Evolutionary conservation across 2,797 vertebrate species (phyloP).

Genomic region (Pelobates cultripes): DNA sequence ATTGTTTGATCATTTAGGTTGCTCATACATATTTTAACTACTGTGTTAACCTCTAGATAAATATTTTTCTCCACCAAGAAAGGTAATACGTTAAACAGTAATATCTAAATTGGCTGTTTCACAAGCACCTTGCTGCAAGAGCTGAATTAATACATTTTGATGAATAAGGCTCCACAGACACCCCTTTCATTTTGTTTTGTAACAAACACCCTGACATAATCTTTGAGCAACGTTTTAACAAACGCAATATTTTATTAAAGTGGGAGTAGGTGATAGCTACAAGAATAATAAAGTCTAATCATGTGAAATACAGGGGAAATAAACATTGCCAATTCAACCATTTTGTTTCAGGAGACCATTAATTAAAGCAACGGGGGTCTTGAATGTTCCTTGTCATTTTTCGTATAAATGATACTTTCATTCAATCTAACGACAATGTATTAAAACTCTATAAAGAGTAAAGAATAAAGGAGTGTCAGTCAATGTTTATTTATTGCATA

Average conservation of each 20-base stretch:
- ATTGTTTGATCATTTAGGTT: no score
- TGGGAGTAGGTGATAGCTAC: constrained; percentile 22
- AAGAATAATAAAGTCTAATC: constrained; percentile 43
- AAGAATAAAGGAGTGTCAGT: not conserved
- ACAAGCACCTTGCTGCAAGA: not conserved
- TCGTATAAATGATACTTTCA: constrained; percentile 11
- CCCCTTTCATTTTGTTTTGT: constrained; percentile 16
- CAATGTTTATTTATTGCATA: constrained; percentile 23
- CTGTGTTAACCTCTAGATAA: no score
- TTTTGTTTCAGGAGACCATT: constrained; percentile 5
- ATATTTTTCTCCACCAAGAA: not conserved
- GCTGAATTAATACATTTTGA: constrained; percentile 45
- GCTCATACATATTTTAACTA: no score
- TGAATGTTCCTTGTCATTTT: constrained; percentile 23
- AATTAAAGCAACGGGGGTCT: constrained; percentile 20
- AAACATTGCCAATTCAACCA: constrained; percentile 2
- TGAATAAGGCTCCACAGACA: constrained; percentile 38
- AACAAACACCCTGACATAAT: constrained; percentile 28
- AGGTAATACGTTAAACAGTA: constrained; percentile 37
- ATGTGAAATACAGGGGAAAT: constrained; percentile 1
- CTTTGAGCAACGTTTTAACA: constrained; percentile 36
- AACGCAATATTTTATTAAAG: constrained; percentile 25
- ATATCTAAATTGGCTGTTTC: constrained; percentile 34
- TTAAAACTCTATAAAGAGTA: constrained; percentile 4
- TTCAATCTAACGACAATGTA: constrained; percentile 18